Percentiles rank a stretch among this genome's conserved stretches.
Evolutionary conservation across 1,140 invertebrate genomes (phyloP).

Genomic region (Drosophila ohnishii): DNA sequence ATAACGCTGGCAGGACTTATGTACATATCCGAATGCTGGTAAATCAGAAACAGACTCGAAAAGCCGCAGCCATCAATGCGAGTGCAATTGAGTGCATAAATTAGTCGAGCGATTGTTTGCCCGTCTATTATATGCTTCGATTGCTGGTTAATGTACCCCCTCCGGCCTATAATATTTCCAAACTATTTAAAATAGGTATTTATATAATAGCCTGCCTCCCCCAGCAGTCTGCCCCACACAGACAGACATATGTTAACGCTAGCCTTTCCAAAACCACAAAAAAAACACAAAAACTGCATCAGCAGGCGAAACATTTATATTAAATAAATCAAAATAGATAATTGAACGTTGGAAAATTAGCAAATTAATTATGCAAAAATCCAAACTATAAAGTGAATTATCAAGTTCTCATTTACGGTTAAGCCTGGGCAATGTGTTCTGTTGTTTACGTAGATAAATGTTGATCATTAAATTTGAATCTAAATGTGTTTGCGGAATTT

Average conservation of each 20-base stretch:
- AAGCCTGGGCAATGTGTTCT: slow-evolving; percentile 35
- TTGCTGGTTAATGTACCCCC: slow-evolving; percentile 30
- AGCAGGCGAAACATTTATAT: slow-evolving; percentile 13
- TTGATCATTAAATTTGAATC: slow-evolving; percentile 53
- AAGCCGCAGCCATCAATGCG: slow-evolving; percentile 17
- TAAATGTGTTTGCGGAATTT: slow-evolving; percentile 17
- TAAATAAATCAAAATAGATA: slow-evolving; percentile 41
- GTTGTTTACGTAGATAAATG: slow-evolving; percentile 64
- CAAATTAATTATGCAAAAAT: slow-evolving; percentile 50
- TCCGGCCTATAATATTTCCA: background rate
- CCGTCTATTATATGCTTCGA: slow-evolving; percentile 33
- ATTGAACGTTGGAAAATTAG: slow-evolving; percentile 45
- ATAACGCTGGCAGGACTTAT: slow-evolving; percentile 18
- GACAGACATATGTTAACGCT: slow-evolving; percentile 8
- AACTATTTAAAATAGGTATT: slow-evolving; percentile 17
- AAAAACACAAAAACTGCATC: slow-evolving; percentile 9
- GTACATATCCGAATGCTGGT: slow-evolving; percentile 23
- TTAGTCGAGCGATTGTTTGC: slow-evolving; percentile 35
- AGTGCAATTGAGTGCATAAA: slow-evolving; percentile 51
- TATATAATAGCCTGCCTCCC: slow-evolving; percentile 16
- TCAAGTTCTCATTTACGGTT: slow-evolving; percentile 33
- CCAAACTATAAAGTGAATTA: slow-evolving; percentile 25
- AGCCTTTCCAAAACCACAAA: slow-evolving; percentile 29
- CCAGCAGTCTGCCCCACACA: slow-evolving; percentile 4
- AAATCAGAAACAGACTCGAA: slow-evolving; percentile 35